These are phyloP conservation scores for Lordiphosa clarofinis DNA, from an alignment of 1,140 invertebrate genomes.

Conservation along the genomic window DNA sequence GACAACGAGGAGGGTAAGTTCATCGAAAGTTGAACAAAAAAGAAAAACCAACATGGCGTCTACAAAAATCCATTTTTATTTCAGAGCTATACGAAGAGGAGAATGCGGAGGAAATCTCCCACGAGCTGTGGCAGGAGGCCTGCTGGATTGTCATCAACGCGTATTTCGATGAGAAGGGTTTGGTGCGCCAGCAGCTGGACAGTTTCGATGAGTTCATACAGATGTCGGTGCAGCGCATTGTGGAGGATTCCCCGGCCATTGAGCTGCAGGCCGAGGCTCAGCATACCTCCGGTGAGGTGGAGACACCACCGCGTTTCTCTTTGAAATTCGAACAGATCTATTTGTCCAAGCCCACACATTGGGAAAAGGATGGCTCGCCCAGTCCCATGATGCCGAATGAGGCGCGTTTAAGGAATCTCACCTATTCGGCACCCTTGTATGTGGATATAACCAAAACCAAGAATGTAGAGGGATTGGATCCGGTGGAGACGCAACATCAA, in stretches of 20 bases:
- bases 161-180: constrained; percentile 99
- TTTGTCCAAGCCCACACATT: constrained; percentile 98
- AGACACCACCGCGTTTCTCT: constrained; percentile 93
- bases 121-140: constrained; percentile 99
- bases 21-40: not conserved
- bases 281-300: constrained; percentile 94
- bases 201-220: constrained; percentile 99
- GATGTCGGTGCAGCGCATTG: constrained; percentile 99
- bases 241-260: constrained; percentile 98
- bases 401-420: constrained; percentile 92
- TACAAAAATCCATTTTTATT: constrained; percentile 1
- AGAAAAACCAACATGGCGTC: constrained; percentile 61
- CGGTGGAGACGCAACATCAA: constrained; percentile 95
- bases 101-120: constrained; percentile 91
- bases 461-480: constrained; percentile 93
- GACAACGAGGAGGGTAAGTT: constrained; percentile 74
- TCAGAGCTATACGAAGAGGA: constrained; percentile 72
- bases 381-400: constrained; percentile 99
- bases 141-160: constrained; percentile 99
- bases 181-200: constrained; percentile 98
- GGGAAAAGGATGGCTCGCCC: constrained; percentile 99
- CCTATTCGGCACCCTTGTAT: constrained; percentile 98
- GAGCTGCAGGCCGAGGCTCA: constrained; percentile 98
- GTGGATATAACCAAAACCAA: constrained; percentile 99
- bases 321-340: constrained; percentile 99